These are phyloP conservation scores for Chrosomus eos DNA, from an alignment of 2,797 vertebrate species.

Conservation along the genomic window DNA sequence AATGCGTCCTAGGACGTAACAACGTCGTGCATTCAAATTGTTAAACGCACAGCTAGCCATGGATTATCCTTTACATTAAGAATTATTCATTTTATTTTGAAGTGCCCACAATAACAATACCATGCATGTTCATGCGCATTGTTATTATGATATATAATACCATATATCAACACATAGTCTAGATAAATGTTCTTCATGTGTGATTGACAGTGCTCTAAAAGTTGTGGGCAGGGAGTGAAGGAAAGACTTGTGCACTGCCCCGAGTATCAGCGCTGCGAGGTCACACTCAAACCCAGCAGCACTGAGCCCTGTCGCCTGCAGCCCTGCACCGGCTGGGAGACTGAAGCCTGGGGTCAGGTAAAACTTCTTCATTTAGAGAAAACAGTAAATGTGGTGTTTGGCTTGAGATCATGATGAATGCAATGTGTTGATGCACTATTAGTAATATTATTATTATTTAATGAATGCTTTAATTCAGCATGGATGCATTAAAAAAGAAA, in stretches of 20 bases:
- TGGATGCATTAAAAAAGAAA: not conserved
- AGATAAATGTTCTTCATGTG: not conserved
- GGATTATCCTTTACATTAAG: no score
- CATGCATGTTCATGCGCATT: not conserved
- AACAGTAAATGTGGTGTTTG: not conserved
- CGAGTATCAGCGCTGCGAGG: conserved; percentile 75
- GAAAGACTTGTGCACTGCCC: conserved; percentile 81
- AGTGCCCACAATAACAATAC: not conserved
- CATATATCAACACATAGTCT: not conserved
- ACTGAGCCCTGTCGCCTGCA: conserved; percentile 72
- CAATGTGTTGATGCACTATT: not conserved
- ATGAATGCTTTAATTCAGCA: not conserved
- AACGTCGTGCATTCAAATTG: no score
- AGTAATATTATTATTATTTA: not conserved
- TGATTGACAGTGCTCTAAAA: conserved; percentile 82
- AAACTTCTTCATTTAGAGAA: conserved; percentile 13
- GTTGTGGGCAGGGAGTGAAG: conserved; percentile 81
- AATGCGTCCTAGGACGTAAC: no score
- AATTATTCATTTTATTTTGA: not conserved
- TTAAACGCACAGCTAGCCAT: no score
- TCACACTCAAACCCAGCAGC: conserved; percentile 74
- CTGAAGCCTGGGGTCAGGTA: conserved; percentile 79
- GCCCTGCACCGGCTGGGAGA: conserved; percentile 81
- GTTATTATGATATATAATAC: not conserved
- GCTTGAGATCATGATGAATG: not conserved